A percentile compares a stretch with the other conserved stretches of the same genome.
phyloP scores from a whole-genome alignment of 2,797 vertebrate species.

The Eurystomus glaucurus region DNA sequence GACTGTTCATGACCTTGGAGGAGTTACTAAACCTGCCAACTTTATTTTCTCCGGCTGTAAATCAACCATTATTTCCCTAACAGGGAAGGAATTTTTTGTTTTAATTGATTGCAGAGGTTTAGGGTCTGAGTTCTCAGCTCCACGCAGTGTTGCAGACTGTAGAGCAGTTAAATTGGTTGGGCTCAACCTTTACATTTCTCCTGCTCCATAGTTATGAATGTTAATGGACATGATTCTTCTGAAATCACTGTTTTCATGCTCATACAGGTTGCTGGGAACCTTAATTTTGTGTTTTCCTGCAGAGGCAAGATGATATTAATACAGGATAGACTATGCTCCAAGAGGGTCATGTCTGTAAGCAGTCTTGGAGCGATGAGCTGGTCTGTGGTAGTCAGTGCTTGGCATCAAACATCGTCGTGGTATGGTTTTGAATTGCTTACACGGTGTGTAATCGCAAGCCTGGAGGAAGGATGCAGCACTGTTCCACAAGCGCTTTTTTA shows the following conservation, averaged over 20 bases:
- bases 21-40: not conserved
- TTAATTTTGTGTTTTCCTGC: not conserved
- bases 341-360: not conserved
- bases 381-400: not conserved
- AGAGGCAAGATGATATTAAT: not conserved
- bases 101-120: not conserved
- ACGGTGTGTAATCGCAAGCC: fast-evolving
- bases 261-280: not conserved
- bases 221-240: not conserved
- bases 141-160: fast-evolving
- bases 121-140: not conserved
- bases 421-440: not conserved
- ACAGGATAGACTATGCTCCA: not conserved
- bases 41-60: not conserved
- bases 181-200: not conserved
- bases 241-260: not conserved
- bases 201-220: not conserved
- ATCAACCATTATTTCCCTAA: constrained; percentile 1
- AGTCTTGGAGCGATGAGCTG: not conserved
- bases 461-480: not conserved
- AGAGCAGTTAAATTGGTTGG: not conserved
- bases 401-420: not conserved
- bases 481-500: not conserved
- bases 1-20: not conserved
- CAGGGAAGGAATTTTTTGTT: not conserved